These are phyloP conservation scores for Embidobia sp. DNA, from an alignment of 2,888 invertebrate species.

Conservation along the genomic window DNA sequence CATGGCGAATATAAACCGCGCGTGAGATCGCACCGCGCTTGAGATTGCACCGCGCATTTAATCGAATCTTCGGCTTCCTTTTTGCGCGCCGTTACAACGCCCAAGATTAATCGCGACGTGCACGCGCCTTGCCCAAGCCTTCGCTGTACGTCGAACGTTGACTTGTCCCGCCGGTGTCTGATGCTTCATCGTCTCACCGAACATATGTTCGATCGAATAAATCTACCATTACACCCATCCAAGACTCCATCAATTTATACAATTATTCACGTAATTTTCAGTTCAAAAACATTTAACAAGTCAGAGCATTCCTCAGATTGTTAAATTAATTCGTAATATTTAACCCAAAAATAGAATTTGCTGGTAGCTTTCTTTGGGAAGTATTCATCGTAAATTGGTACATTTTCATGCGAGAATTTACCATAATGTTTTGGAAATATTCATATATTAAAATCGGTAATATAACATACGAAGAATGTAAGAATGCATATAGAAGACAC, in stretches of 20 bases:
- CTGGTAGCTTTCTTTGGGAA: too few species aligned
- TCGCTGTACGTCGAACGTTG: constrained; percentile 9
- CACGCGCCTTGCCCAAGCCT: constrained; percentile 37
- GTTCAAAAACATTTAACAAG: constrained; percentile 13
- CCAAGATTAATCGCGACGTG: constrained; percentile 60
- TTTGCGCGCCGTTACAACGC: constrained; percentile 61
- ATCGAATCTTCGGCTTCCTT: constrained; percentile 61
- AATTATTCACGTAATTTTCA: constrained; percentile 44
- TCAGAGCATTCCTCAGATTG: too few species aligned
- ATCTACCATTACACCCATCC: constrained; percentile 56
- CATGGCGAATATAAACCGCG: constrained; percentile 47
- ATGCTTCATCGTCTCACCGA: constrained; percentile 31
- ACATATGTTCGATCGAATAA: constrained; percentile 60
- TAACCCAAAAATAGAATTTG: too few species aligned
- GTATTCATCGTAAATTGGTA: too few species aligned
- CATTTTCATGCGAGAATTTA: too few species aligned
- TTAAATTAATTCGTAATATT: too few species aligned
- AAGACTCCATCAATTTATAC: constrained; percentile 51
- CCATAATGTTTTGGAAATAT: too few species aligned
- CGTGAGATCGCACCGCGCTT: too few species aligned
- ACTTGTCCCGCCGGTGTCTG: constrained; percentile 43
- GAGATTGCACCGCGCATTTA: constrained; percentile 59
- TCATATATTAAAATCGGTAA: too few species aligned
- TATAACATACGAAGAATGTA: too few species aligned
- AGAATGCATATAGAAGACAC: too few species aligned